A percentile compares a stretch with the other conserved stretches of the same genome.
Conservation (phyloP, 2,113 vertebrate genomes). For the Tricholaema leucomelas region DNA sequence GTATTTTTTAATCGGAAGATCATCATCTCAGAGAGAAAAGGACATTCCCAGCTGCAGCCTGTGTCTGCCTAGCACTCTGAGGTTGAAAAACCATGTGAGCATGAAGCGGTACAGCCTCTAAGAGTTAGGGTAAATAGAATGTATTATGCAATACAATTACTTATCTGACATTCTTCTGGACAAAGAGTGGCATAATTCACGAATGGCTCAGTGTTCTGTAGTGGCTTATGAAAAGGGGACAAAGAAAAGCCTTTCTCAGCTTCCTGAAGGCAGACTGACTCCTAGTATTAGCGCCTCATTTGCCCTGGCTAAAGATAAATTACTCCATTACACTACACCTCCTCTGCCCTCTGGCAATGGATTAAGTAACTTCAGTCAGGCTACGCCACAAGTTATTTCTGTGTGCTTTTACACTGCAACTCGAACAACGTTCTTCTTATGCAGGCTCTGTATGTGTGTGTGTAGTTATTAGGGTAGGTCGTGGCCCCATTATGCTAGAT, state of each 20-base stretch:
- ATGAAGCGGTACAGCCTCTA: not conserved
- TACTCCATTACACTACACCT: not conserved
- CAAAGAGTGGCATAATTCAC: conserved; percentile 26
- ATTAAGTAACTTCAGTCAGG: not conserved
- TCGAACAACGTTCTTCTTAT: not conserved
- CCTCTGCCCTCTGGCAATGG: conserved; percentile 1
- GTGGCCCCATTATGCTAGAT: not conserved
- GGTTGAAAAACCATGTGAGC: not conserved
- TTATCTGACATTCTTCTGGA: conserved; percentile 30
- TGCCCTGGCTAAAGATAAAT: not conserved
- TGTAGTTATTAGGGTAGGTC: conserved; percentile 1
- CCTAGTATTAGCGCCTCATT: not conserved
- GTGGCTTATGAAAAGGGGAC: not conserved
- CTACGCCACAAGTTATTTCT: not conserved
- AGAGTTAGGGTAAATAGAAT: not conserved
- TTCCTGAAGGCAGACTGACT: not conserved
- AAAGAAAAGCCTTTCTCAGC: conserved; percentile 12
- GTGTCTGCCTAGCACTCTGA: not conserved
- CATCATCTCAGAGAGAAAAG: not conserved
- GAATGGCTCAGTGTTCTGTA: not conserved
- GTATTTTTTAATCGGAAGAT: not conserved
- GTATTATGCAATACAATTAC: not conserved
- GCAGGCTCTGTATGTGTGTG: not conserved
- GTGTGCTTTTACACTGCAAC: not conserved
- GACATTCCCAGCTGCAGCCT: not conserved